Percentiles rank a stretch among this genome's conserved stretches.
These are phyloP conservation scores for Noctuana brunneofusca DNA, from an alignment of 2,888 invertebrate genomes.

Conservation along the genomic window DNA sequence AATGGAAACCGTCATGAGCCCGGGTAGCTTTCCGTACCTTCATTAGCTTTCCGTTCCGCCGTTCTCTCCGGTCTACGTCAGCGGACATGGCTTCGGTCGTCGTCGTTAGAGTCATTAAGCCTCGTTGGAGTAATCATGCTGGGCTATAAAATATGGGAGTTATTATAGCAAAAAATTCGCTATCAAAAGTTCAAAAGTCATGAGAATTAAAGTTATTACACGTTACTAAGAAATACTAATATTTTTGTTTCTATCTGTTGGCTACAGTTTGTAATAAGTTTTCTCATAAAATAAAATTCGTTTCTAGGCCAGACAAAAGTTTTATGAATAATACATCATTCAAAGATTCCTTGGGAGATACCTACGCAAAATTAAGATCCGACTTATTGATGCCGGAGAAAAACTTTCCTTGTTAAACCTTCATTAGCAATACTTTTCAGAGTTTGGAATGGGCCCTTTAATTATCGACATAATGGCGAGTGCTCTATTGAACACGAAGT, in stretches of 20 bases:
- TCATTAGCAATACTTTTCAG: constrained; percentile 55
- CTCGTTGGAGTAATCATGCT: neutral
- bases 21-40: neutral
- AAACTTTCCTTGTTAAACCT: constrained; percentile 55
- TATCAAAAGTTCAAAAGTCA: too few relatives aligned
- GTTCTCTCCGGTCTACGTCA: neutral
- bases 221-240: neutral
- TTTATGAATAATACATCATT: constrained; percentile 20
- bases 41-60: neutral
- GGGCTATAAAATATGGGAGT: neutral
- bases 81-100: neutral
- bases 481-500: constrained; percentile 34
- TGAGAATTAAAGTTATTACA: neutral
- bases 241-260: neutral
- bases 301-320: constrained; percentile 3
- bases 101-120: neutral
- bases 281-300: constrained; percentile 14
- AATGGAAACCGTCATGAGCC: neutral
- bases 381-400: constrained; percentile 45
- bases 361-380: constrained; percentile 38
- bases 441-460: constrained; percentile 47
- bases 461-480: constrained; percentile 52
- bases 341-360: constrained; percentile 19
- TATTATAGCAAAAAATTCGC: too few relatives aligned
- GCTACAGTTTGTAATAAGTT: neutral